Conservation (phyloP, 2,113 vertebrate genomes). For the Nothocercus julius region DNA sequence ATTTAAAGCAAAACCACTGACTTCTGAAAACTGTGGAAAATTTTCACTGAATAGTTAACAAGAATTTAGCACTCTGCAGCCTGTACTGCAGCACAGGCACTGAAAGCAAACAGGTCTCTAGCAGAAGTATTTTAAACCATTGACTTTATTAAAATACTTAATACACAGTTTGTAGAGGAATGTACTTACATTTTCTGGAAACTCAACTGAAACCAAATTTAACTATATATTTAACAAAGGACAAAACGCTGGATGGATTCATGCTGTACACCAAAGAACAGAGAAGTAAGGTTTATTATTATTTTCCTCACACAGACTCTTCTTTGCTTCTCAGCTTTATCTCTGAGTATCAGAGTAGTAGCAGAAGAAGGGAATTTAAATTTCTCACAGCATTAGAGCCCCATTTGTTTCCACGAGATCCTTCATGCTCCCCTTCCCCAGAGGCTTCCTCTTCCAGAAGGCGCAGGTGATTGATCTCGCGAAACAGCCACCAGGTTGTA, state of each 20-base stretch:
- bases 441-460: not conserved
- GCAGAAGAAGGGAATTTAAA: not conserved
- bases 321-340: conserved; percentile 36
- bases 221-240: conserved; percentile 65
- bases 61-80: not conserved
- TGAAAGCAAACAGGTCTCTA: conserved; percentile 12
- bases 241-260: conserved; percentile 58
- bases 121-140: conserved; percentile 64
- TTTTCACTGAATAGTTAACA: not conserved
- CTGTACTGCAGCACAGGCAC: not conserved
- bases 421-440: not conserved
- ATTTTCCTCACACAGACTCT: conserved; percentile 11
- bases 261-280: conserved; percentile 52
- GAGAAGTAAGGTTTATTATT: conserved; percentile 11
- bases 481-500: not conserved
- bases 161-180: conserved; percentile 76
- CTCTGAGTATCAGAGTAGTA: not conserved
- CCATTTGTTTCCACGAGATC: conserved; percentile 20
- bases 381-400: not conserved
- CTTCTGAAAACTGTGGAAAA: not conserved
- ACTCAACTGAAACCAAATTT: conserved; percentile 74
- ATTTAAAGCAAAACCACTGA: not conserved
- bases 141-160: conserved; percentile 79
- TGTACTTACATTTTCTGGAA: conserved; percentile 76
- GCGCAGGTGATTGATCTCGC: not conserved